Evolutionary conservation across 2,888 invertebrate genomes (phyloP).

Genomic region (Drosophila neutralis): DNA sequence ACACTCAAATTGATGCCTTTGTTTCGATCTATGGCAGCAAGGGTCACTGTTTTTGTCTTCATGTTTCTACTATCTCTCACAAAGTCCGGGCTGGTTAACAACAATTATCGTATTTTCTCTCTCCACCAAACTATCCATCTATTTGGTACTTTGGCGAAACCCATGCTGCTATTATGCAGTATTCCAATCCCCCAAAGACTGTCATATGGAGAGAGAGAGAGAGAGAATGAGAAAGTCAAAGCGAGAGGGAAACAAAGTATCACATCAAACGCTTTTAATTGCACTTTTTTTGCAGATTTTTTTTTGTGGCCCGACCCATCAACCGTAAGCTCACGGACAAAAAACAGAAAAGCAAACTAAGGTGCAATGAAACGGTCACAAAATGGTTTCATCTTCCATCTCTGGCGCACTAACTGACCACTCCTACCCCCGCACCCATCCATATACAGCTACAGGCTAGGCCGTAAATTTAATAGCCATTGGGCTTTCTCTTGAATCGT

Average conservation of each 20-base stretch:
- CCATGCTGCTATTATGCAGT: conserved; percentile 32
- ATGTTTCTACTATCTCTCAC: neutral
- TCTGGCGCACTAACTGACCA: neutral
- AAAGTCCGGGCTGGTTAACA: conserved; percentile 42
- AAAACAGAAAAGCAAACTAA: conserved; percentile 45
- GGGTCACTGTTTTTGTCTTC: neutral
- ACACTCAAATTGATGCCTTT: conserved; percentile 19
- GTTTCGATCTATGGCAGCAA: conserved; percentile 1
- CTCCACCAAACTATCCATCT: conserved; percentile 51
- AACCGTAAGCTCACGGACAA: conserved; percentile 40
- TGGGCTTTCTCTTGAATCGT: conserved; percentile 49
- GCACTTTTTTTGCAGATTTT: conserved; percentile 57
- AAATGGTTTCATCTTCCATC: conserved; percentile 39
- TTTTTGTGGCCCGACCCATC: conserved; percentile 41
- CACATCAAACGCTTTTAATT: conserved; percentile 75
- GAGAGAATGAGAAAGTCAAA: conserved; percentile 3
- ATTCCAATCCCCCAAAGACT: conserved; percentile 28
- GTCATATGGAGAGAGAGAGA: conserved; percentile 1
- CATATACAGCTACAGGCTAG: conserved; percentile 6
- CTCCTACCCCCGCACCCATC: neutral
- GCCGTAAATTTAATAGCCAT: conserved; percentile 72
- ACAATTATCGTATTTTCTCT: conserved; percentile 52
- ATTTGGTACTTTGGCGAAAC: conserved; percentile 11
- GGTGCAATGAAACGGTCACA: conserved; percentile 44
- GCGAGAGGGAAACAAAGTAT: conserved; percentile 56